Conservation (phyloP, 2,113 vertebrate genomes). For the Syngnathus floridae region DNA sequence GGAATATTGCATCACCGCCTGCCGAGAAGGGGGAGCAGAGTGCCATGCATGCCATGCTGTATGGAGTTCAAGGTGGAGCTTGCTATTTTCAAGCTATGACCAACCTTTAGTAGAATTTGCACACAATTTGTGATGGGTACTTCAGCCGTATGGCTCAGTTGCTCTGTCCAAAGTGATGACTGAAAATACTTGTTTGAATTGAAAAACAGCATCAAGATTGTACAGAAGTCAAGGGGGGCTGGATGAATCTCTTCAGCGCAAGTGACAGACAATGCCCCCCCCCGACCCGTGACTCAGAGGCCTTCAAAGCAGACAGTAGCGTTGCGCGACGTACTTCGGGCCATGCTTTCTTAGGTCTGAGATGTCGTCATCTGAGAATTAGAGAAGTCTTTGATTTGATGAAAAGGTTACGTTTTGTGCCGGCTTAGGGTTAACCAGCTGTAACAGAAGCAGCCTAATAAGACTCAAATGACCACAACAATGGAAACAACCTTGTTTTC, state of each 20-base stretch:
- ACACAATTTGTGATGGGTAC: no score
- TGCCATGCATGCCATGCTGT: no score
- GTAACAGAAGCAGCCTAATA: conserved; percentile 7
- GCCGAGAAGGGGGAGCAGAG: conserved; percentile 36
- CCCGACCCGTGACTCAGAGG: conserved; percentile 52
- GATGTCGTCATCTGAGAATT: conserved; percentile 5
- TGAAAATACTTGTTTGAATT: not conserved
- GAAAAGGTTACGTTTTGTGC: conserved; percentile 9
- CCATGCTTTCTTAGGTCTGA: conserved; percentile 8
- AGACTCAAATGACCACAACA: no score
- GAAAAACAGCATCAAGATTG: no score
- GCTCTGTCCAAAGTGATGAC: not conserved
- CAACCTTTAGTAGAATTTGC: no score
- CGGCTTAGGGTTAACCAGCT: no score
- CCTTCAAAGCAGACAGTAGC: conserved; percentile 44
- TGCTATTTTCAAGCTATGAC: no score
- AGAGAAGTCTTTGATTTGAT: conserved; percentile 22
- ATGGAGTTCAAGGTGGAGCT: not conserved
- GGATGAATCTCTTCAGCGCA: not conserved
- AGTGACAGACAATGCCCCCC: conserved; percentile 47
- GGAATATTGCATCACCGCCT: conserved; percentile 72
- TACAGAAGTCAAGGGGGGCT: no score
- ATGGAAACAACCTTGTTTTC: no score
- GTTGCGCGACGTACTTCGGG: conserved; percentile 34
- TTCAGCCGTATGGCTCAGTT: no score